Evolutionary conservation across 2,113 vertebrate species (phyloP).

Genomic region (Calidris pugnax): DNA sequence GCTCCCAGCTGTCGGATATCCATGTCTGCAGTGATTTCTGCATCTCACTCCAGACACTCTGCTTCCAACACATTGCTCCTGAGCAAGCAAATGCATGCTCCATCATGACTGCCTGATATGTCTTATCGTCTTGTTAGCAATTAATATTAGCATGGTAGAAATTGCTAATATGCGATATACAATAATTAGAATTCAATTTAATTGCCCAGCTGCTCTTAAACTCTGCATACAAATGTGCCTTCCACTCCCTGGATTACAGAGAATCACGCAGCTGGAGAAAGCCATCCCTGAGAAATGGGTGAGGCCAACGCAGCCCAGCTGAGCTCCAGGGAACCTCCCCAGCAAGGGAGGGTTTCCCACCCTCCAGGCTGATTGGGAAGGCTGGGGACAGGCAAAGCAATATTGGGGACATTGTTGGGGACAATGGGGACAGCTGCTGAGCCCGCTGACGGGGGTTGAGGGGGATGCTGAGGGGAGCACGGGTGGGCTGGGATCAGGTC

Average conservation of each 20-base stretch:
- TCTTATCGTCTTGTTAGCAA: conserved; percentile 9
- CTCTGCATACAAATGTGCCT: conserved; percentile 1
- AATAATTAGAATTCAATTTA: conserved; percentile 52
- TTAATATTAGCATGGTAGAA: conserved; percentile 48
- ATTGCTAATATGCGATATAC: conserved; percentile 31
- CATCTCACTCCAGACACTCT: background rate
- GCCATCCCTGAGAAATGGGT: background rate
- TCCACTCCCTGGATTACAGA: background rate
- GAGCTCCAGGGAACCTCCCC: background rate
- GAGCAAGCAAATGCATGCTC: background rate
- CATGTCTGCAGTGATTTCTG: background rate
- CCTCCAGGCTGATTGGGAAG: background rate
- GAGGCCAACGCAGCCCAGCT: background rate
- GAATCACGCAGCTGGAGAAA: background rate
- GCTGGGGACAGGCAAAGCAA: background rate
- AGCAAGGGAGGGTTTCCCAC: background rate
- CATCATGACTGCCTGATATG: background rate
- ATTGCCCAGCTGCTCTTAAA: background rate
- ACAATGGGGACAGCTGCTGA: background rate
- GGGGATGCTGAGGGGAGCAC: background rate
- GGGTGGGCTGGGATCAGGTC: background rate
- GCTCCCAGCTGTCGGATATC: background rate
- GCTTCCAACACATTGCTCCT: background rate
- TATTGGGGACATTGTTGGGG: too few species aligned
- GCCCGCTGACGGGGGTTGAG: accelerated